Evolutionary conservation across 2,888 invertebrate species (phyloP), one percentile per base, ranked within the genome.

Genomic region (Clivina fossor): DNA sequence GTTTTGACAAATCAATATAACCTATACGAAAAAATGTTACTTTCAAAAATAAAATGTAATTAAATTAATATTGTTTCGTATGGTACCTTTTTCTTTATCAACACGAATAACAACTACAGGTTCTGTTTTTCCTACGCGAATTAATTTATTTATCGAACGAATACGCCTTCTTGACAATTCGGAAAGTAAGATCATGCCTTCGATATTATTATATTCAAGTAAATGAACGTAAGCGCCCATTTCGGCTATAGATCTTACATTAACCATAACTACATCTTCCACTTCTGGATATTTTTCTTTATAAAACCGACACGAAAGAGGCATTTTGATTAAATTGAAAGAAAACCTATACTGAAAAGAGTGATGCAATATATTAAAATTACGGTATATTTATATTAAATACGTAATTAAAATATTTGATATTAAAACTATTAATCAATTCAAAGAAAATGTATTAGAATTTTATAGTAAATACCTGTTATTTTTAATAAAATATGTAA

Each of bases 161-260:
- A 99, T 99, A 82, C 99, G 93, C 76, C 99, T 84, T 70, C 99
- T 83, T 3, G 98, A 99, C 79, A 99, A 80, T 74, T 99, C 99
- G 4, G 97, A 98, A 2, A 99, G 82, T 70, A 99, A 78, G 61
- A 99, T 99, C 99, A 99, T 99, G 68, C 95, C 97, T 76, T 99
- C 98, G 64, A 97, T 99, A 70, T 97, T 95, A 75, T 99, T 97
- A 74, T 99, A 99, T 76, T 99, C 99, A 61, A 98, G 78, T 58
- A 99, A 78, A 74, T 95, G 93, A 11, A 99, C 99, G 74, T 99
- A 99, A 1, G 98, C 99, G 58, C 99, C 99, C 98, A 99, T 99
- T 80, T 99, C 98, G 13, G 97, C 98, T 68, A 99, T 99, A 61
- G 94, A 90, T 37, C 94, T 82, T 2, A 99, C 98, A 71, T 96